A percentile compares a stretch with the other conserved stretches of the same genome.
Evolutionary conservation across 1,140 invertebrate species (phyloP).

Genomic region (Leptopilina clavipes): DNA sequence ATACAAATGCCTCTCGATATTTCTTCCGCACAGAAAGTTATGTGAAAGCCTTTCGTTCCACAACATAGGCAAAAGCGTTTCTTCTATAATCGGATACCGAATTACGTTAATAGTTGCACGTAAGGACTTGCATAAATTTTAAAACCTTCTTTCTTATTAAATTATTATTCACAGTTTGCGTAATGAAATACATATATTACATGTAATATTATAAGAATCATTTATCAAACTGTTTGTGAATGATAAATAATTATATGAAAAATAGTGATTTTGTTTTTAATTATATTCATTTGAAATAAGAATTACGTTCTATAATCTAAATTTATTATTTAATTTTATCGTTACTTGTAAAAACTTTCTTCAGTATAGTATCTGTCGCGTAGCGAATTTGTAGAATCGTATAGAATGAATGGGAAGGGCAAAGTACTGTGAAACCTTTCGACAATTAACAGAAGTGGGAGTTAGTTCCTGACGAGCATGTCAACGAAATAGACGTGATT

Average conservation of each 20-base stretch:
- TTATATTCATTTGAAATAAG: no score
- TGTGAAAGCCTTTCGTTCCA: conserved; percentile 31
- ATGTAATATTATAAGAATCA: background rate
- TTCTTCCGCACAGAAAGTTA: conserved; percentile 32
- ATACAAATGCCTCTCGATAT: conserved; percentile 11
- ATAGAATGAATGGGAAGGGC: background rate
- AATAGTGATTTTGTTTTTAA: no score
- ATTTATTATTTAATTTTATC: no score
- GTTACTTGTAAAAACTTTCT: no score
- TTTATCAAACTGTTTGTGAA: background rate
- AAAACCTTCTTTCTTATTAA: conserved; percentile 23
- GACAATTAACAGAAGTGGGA: no score
- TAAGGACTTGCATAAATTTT: conserved; percentile 31
- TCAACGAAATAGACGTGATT: no score
- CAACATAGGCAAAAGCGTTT: conserved; percentile 26
- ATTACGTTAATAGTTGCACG: conserved; percentile 27
- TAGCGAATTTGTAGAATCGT: background rate
- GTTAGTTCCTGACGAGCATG: no score
- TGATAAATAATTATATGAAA: background rate
- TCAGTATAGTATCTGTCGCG: no score
- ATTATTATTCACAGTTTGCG: conserved; percentile 8
- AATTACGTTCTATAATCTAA: no score
- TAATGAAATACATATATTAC: background rate
- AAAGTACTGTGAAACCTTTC: no score
- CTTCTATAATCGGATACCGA: conserved; percentile 22